Evolutionary conservation across 2,113 vertebrate species (phyloP).

Genomic region (Lynx canadensis): DNA sequence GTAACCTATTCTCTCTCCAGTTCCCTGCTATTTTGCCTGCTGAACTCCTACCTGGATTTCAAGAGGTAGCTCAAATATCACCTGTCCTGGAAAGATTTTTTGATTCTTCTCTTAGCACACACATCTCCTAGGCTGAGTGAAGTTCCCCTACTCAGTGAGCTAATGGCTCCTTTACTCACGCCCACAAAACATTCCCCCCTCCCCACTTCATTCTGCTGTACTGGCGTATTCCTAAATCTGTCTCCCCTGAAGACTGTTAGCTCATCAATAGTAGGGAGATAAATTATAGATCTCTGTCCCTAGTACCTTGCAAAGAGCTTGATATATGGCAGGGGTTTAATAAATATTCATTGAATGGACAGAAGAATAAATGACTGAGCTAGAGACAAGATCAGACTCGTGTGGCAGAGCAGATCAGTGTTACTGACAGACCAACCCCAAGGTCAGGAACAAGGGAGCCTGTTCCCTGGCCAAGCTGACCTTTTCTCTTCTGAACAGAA

Average conservation of each 20-base stretch:
- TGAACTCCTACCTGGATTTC: conserved; percentile 30
- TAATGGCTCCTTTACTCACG: neutral
- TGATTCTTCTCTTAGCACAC: neutral
- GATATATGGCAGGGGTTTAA: conserved; percentile 59
- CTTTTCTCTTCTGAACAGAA: conserved; percentile 57
- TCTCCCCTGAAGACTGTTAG: neutral
- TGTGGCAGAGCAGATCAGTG: conserved; percentile 20
- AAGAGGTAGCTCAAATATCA: neutral
- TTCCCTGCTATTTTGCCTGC: neutral
- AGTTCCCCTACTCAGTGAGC: neutral
- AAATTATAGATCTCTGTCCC: neutral
- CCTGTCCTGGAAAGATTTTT: neutral
- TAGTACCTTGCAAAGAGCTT: conserved; percentile 52
- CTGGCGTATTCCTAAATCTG: neutral
- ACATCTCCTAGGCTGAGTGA: neutral
- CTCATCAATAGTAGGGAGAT: neutral
- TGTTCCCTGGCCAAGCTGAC: conserved; percentile 31
- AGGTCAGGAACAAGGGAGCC: conserved; percentile 59
- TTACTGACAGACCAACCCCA: conserved; percentile 42
- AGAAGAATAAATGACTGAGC: conserved; percentile 37
- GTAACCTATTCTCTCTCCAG: neutral
- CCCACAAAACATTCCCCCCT: neutral
- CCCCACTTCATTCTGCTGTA: neutral
- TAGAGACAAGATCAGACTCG: neutral
- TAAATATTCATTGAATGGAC: conserved; percentile 51